Evolutionary conservation across 1,140 invertebrate species (phyloP).

Genomic region (Vanessa tameamea): DNA sequence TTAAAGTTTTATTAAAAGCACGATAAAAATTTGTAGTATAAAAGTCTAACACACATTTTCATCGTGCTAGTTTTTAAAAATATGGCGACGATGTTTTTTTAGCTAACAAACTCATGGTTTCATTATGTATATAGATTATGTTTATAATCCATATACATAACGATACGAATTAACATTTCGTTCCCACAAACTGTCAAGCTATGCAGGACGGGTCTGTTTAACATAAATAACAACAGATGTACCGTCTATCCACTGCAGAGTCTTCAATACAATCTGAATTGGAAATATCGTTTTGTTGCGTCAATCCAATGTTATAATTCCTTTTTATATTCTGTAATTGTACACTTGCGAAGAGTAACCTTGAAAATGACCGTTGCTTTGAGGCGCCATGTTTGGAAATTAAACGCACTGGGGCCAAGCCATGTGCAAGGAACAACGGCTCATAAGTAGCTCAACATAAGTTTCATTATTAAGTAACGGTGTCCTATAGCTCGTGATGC

Average conservation of each 20-base stretch:
- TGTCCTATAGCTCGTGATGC: background rate
- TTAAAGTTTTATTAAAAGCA: background rate
- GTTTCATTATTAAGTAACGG: background rate
- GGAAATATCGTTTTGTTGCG: background rate
- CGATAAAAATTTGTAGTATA: no score
- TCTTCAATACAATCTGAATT: background rate
- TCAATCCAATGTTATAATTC: background rate
- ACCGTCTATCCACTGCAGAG: background rate
- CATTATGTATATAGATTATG: no score
- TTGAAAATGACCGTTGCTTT: conserved; percentile 30
- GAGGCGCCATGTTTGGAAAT: conserved; percentile 28
- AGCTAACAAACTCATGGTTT: no score
- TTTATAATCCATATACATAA: no score
- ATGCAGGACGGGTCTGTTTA: no score
- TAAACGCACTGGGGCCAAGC: background rate
- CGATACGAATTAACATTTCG: no score
- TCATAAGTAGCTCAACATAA: background rate
- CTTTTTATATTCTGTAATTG: conserved; percentile 7
- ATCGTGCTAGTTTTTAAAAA: no score
- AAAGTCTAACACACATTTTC: no score
- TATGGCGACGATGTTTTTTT: no score
- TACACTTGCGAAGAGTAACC: conserved; percentile 24
- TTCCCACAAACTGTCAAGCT: no score
- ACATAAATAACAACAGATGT: background rate
- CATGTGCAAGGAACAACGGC: background rate